Conservation (phyloP, 2,888 invertebrate genomes). For the Brenthis ino region DNA sequence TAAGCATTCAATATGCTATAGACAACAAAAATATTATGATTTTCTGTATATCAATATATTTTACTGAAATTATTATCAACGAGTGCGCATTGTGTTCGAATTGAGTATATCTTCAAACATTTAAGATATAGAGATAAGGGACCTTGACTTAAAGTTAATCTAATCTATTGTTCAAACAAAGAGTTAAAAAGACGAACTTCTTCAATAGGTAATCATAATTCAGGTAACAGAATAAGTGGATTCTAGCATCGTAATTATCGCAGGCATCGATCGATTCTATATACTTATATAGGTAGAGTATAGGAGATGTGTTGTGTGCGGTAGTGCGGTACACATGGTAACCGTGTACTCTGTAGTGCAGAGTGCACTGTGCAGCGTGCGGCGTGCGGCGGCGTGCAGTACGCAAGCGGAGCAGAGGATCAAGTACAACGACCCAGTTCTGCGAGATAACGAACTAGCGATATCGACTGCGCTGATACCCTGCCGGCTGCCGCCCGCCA, state of each 20-base stretch:
- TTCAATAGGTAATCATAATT: background rate
- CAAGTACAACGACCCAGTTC: constrained; percentile 64
- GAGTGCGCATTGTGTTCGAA: background rate
- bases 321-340: background rate
- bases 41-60: constrained; percentile 14
- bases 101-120: constrained; percentile 7
- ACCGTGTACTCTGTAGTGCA: no score
- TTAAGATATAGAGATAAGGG: constrained; percentile 11
- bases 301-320: background rate
- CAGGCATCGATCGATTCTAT: background rate
- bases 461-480: constrained; percentile 59
- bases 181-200: no score
- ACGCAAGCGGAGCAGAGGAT: constrained; percentile 40
- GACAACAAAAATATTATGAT: constrained; percentile 1
- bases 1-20: no score
- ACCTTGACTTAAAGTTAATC: constrained; percentile 3
- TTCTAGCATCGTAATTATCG: background rate
- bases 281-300: background rate
- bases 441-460: constrained; percentile 48
- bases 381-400: constrained; percentile 20
- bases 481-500: constrained; percentile 30
- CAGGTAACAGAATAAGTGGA: background rate
- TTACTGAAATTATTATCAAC: background rate
- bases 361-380: background rate
- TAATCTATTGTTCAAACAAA: no score